Conservation (phyloP, 2,797 vertebrate species). For the Erethizon dorsatum region DNA sequence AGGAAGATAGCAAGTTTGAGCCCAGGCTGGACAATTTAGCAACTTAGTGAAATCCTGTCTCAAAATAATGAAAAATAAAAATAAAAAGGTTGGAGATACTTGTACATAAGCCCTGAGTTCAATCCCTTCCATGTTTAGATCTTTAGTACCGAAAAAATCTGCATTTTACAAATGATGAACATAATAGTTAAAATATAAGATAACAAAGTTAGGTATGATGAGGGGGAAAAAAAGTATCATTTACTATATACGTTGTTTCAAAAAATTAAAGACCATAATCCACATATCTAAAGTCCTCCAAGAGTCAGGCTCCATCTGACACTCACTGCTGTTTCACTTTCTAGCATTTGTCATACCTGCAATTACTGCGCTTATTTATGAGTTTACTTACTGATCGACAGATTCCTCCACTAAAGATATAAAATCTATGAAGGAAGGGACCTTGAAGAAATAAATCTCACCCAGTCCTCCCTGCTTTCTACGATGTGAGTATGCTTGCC, state of each 20-base stretch:
- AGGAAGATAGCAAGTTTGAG: neutral
- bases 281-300: neutral
- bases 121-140: neutral
- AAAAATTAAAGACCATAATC: neutral
- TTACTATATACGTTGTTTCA: neutral
- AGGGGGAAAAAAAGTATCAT: too few relatives aligned
- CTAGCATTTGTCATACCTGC: neutral
- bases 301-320: neutral
- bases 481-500: neutral
- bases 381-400: neutral
- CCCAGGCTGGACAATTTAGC: neutral
- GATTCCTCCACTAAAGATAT: neutral
- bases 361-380: neutral
- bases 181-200: neutral
- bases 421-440: neutral
- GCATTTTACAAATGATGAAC: neutral
- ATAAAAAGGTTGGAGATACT: neutral
- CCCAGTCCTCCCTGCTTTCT: neutral
- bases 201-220: neutral
- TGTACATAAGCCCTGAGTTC: neutral
- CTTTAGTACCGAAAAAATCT: neutral
- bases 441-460: neutral
- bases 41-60: neutral
- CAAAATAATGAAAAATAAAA: neutral
- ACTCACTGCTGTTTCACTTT: neutral